phyloP scores from a whole-genome alignment of 2,113 vertebrate species.

The Pomatorhinus ruficollis region DNA sequence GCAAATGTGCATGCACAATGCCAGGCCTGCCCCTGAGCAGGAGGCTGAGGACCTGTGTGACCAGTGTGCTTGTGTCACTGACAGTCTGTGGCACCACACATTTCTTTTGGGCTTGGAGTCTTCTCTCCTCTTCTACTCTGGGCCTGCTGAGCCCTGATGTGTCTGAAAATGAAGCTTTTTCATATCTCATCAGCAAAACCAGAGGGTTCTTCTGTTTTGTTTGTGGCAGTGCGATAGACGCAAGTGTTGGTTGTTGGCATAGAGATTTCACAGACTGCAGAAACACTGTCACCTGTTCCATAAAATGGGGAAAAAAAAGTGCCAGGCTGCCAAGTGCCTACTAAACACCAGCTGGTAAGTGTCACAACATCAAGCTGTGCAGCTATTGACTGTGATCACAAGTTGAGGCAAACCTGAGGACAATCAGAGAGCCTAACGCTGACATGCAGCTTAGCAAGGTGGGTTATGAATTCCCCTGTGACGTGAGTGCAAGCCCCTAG shows the following conservation, averaged over 20 bases:
- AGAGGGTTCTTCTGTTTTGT: background rate
- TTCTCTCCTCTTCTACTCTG: background rate
- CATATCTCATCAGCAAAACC: background rate
- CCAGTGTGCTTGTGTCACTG: background rate
- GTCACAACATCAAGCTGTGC: constrained; percentile 2
- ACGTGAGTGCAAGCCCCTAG: background rate
- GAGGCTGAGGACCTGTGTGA: background rate
- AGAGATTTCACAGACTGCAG: background rate
- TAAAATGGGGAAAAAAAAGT: background rate
- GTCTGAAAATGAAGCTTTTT: background rate
- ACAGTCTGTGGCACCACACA: background rate
- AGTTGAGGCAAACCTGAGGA: background rate
- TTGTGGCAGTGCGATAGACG: background rate
- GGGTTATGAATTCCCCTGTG: background rate
- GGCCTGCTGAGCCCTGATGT: background rate
- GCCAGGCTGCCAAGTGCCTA: constrained; percentile 14
- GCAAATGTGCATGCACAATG: background rate
- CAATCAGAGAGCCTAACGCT: background rate
- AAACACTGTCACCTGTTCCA: constrained; percentile 23
- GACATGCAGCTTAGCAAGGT: background rate
- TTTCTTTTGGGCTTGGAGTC: background rate
- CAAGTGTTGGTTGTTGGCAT: background rate
- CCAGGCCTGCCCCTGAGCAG: background rate
- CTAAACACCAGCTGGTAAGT: constrained; percentile 32
- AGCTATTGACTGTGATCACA: background rate